A percentile compares a stretch with the other conserved stretches of the same genome.
phyloP scores from a whole-genome alignment of 92 coral and sea anemone genomes.

The Pocillopora grandis region DNA sequence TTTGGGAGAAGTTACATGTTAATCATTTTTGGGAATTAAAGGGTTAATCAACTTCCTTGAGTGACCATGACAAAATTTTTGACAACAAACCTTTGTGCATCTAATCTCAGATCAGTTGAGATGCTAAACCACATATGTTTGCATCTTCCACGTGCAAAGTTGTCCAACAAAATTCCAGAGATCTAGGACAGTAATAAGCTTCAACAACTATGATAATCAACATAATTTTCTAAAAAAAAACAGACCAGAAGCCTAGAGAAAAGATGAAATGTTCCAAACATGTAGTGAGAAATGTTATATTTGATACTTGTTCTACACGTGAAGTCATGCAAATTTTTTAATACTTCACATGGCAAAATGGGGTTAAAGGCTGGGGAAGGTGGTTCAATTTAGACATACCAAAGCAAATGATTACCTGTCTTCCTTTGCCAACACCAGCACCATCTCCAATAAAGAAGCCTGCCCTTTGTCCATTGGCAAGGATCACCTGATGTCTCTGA shows the following conservation, averaged over 20 bases:
- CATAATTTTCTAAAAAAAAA: neutral
- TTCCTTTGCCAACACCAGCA: slow-evolving; percentile 99
- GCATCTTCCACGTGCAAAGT: slow-evolving; percentile 91
- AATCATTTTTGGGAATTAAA: no score
- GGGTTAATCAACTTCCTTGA: no score
- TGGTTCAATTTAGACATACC: no score
- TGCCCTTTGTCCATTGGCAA: slow-evolving; percentile 88
- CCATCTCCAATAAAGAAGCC: slow-evolving; percentile 99
- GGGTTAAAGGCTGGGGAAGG: no score
- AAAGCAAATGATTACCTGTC: slow-evolving; percentile 67
- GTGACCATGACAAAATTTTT: neutral
- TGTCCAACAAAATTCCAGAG: slow-evolving; percentile 90
- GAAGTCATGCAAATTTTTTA: no score
- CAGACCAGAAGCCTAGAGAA: neutral
- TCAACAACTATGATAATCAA: neutral
- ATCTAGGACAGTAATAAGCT: slow-evolving; percentile 47
- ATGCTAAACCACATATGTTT: slow-evolving; percentile 98
- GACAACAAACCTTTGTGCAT: slow-evolving; percentile 86
- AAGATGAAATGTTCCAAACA: no score
- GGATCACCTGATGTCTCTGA: slow-evolving; percentile 88
- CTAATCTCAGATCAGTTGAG: slow-evolving; percentile 90
- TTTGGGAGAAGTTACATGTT: no score
- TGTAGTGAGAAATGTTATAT: no score
- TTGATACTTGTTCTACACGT: no score
- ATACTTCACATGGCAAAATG: no score